Conservation (phyloP, 2,113 vertebrate species). For the Gnathonemus echidnorhynchus region DNA sequence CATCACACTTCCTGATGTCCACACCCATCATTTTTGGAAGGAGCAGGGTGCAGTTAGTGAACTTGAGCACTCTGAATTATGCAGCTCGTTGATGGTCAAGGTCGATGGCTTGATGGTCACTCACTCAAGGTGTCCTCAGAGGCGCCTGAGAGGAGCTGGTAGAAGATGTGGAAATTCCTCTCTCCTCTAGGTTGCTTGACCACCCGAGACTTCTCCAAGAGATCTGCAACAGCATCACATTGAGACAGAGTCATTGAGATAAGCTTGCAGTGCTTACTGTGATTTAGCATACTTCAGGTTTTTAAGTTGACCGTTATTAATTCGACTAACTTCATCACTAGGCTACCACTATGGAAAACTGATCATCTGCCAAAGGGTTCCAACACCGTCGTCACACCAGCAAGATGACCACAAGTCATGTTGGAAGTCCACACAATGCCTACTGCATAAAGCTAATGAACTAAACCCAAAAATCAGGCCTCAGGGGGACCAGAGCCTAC, state of each 20-base stretch:
- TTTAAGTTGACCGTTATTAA: background rate
- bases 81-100: background rate
- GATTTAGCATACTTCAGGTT: background rate
- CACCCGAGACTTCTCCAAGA: constrained; percentile 91
- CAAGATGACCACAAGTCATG: background rate
- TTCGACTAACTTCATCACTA: background rate
- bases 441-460: background rate
- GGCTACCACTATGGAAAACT: background rate
- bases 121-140: constrained; percentile 88
- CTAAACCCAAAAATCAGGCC: background rate
- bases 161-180: constrained; percentile 96
- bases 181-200: constrained; percentile 93
- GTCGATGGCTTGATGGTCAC: constrained; percentile 36
- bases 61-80: background rate
- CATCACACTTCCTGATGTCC: background rate
- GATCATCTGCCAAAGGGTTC: background rate
- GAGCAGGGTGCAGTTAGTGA: background rate
- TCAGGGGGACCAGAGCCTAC: background rate
- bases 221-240: constrained; percentile 59
- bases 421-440: background rate
- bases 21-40: background rate
- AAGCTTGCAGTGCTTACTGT: background rate
- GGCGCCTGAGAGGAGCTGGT: constrained; percentile 90
- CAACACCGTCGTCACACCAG: background rate
- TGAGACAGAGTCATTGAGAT: background rate